phyloP scores from a whole-genome alignment of 2,113 vertebrate genomes.

The Nycticebus coucang region DNA sequence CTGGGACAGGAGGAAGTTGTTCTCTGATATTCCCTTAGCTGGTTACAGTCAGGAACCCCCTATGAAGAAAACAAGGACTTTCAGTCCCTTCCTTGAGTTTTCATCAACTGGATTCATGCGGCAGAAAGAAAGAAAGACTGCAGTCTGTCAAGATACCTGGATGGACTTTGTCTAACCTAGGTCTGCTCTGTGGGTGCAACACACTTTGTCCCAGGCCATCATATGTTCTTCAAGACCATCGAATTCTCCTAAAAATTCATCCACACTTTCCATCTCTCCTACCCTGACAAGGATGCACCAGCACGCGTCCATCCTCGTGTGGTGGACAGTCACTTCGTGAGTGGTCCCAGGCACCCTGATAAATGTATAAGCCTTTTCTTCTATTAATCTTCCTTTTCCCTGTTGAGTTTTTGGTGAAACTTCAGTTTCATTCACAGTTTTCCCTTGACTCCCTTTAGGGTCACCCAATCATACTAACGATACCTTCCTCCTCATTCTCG shows the following conservation, averaged over 20 bases:
- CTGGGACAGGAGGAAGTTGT: not conserved
- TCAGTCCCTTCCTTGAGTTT: not conserved
- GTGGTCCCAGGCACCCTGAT: not conserved
- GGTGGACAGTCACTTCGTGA: not conserved
- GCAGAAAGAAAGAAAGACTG: not conserved
- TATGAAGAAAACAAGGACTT: too few species aligned
- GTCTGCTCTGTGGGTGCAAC: not conserved
- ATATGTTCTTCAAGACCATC: not conserved
- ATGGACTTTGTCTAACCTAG: not conserved
- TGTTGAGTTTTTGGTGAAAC: not conserved
- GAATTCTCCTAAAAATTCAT: not conserved
- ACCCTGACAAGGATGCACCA: not conserved
- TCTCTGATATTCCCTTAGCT: not conserved
- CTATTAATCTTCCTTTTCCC: not conserved
- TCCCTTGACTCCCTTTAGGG: not conserved
- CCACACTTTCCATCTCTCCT: not conserved
- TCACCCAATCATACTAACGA: accelerated
- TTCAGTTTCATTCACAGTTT: not conserved
- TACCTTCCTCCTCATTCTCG: not conserved
- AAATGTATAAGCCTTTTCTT: too few species aligned
- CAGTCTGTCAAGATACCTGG: not conserved
- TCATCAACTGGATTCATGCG: not conserved
- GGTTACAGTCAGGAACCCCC: too few species aligned
- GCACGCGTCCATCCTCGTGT: not conserved
- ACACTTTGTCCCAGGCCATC: not conserved